Percentiles rank a stretch among this genome's conserved stretches.
phyloP scores from a whole-genome alignment of 2,797 vertebrate genomes.

The Gallinago stenura region DNA sequence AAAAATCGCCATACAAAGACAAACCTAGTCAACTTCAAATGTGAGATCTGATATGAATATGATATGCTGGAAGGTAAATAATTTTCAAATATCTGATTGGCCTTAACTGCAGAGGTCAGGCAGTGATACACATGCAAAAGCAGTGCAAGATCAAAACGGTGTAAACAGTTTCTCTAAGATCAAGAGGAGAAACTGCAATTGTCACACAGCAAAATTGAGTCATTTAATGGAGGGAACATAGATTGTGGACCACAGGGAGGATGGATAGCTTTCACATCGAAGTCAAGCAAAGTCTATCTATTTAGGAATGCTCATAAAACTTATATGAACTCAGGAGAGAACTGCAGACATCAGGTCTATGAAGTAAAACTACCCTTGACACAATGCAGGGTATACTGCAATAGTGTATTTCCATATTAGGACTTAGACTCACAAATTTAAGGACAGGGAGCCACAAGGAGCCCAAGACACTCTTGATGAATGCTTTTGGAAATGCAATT shows the following conservation, averaged over 20 bases:
- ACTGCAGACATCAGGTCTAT: not conserved
- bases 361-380: not conserved
- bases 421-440: not conserved
- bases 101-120: not conserved
- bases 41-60: not conserved
- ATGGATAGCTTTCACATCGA: not conserved
- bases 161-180: not conserved
- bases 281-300: not conserved
- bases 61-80: not conserved
- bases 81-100: not conserved
- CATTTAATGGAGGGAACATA: not conserved
- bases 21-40: not conserved
- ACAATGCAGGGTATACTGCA: not conserved
- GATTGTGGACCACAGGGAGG: not conserved
- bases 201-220: not conserved
- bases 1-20: not conserved
- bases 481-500: not conserved
- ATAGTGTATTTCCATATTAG: not conserved
- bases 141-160: not conserved
- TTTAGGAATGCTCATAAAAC: not conserved
- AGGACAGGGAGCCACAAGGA: not conserved
- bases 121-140: not conserved
- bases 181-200: not conserved
- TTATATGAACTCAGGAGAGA: not conserved
- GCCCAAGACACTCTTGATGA: not conserved